Evolutionary conservation across 1,140 invertebrate genomes (phyloP), one percentile per base, ranked within the genome.

Genomic region (Drosophila grimshawi): DNA sequence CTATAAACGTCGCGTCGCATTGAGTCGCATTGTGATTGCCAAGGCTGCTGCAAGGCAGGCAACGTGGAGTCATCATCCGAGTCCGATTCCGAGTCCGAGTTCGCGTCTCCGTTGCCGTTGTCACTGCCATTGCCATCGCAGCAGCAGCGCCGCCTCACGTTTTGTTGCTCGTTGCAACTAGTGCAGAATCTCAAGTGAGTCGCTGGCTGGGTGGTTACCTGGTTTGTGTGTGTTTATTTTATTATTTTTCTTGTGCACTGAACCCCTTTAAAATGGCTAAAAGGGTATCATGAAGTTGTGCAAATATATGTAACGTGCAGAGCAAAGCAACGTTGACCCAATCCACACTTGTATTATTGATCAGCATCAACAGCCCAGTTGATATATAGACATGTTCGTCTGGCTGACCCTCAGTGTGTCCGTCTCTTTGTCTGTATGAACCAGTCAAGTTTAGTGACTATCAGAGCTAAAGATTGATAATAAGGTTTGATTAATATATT

Each of bases 121-220:
- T 11, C 63, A 29, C 62, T 55, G 41, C 49, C 64, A 32, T 80
- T 66, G 30, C 32, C 63, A 48, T 69, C 79, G 72, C 86, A 80
- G 48, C 80, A 83, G 78, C 86, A 90, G 64, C 90, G 90, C 11
- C 88, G 90, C 43, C 63, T 78, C 56, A 86, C 86, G 5, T 91
- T 88, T 51, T 92, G 90, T 78, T 89, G 90, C 67, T 79, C 90
- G 53, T 70, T 92, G 68, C 86, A 81, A 80, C 81, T 92, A 56
- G 86, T 92, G 74, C 78, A 90, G 77, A 85, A 91, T 86, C 79
- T 92, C 30, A 91, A 92, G 90, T 92, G 86, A 92, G 90, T 91
- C 7, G 43, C 35, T 39, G 52, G 51, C 49, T 91, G 10, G 43
- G 43, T 39, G 52, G 51, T 49, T 43, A 27, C 30, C 30, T 29